These are phyloP conservation scores for Podargus strigoides DNA, from an alignment of 2,797 vertebrate species.

Conservation along the genomic window DNA sequence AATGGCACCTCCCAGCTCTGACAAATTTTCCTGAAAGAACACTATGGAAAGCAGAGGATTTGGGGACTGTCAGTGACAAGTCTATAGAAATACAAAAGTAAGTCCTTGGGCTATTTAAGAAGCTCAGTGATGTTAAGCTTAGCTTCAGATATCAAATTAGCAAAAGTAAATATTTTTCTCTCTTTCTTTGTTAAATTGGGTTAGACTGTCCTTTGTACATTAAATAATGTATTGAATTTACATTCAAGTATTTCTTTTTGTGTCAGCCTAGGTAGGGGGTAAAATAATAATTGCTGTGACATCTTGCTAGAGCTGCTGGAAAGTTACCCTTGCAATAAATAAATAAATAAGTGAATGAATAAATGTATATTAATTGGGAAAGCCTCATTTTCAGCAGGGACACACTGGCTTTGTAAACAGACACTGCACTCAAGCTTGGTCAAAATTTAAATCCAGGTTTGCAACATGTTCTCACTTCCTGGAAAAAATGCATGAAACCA, in stretches of 20 bases:
- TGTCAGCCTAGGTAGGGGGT: background rate
- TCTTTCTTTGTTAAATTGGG: background rate
- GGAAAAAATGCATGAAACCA: background rate
- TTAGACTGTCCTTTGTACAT: background rate
- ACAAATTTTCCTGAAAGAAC: background rate
- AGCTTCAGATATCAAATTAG: background rate
- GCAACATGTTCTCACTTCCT: background rate
- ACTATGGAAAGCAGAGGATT: background rate
- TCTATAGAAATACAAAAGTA: background rate
- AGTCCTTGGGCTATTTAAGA: background rate
- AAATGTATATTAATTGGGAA: background rate
- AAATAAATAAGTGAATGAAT: slow-evolving; percentile 4
- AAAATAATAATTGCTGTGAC: background rate
- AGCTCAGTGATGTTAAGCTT: background rate
- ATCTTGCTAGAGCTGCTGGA: background rate
- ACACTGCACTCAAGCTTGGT: background rate
- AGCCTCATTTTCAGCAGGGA: background rate
- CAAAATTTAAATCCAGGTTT: background rate
- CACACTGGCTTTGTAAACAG: background rate
- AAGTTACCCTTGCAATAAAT: background rate
- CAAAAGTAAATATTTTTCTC: background rate
- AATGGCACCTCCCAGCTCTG: background rate
- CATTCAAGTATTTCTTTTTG: background rate
- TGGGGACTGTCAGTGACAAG: background rate
- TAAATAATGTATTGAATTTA: background rate